Evolutionary conservation across 1,140 invertebrate species (phyloP), one percentile per base, ranked within the genome.

Genomic region (Papilio xuthus): DNA sequence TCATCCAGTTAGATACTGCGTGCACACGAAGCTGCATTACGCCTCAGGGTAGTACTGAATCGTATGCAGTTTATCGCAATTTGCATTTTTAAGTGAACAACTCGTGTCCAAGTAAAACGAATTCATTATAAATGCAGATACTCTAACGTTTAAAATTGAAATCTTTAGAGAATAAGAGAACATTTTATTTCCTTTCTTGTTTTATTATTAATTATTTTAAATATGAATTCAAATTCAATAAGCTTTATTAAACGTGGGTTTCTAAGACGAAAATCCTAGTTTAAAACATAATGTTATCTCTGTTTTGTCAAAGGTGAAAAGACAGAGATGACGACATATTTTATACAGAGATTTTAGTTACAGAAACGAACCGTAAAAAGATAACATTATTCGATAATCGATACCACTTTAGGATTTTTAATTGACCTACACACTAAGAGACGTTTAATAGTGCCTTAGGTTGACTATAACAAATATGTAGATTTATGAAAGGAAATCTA

Each of bases 71-170:
- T 73, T 73, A 73, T 73, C 3, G 71, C 42, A 73, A 73, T 73
- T 73, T 73, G 42, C 71, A 73, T 73, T 73, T 73, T 73, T 73
- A 73, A 73, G 71, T 50, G 71, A 73, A 73, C 70, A 72, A 72
- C 71, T 44, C 71, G 71, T 73, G 41, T 73, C 71, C 71, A 47
- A 73, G 71, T 42, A 42, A 42, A 73, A 73, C 41, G 71, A 47
- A 47, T 73, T 73, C 71, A 73, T 73, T 73, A 73, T 73, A 50
- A 73, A 73, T 73, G 71, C 20, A 73, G 42, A 73, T 73, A 26
- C 32, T 32, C 6, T 71, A 20, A n/a, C 69, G 20, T 73, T 73
- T 73, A 73, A 73, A 73, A 73, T 73, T 44, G 23, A 13, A 73
- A 47, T 42, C 71, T 1, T 47, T 73, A 23, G 37, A 20, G 20